Evolutionary conservation across 2,113 vertebrate species (phyloP), one percentile per base, ranked within the genome.

Genomic region (Rallus limicola): DNA sequence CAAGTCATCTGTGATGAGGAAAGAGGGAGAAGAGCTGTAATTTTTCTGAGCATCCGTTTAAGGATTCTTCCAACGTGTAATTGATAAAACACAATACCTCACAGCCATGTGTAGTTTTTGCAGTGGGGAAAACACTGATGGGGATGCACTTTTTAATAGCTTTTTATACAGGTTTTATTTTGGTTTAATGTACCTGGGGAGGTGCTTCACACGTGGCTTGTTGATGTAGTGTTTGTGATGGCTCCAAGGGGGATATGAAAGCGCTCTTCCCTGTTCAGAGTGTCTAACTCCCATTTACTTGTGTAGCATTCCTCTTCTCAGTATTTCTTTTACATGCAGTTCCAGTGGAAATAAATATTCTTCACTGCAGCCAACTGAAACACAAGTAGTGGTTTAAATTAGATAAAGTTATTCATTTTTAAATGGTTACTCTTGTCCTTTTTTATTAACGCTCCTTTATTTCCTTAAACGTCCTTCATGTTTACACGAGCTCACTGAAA

Each of bases 281-380:
- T 88, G 77, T 79, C 60, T 80, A 58, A 50, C 50, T 44, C n/a
- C 44, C 7, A 17, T 80, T 79, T 88, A 42, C 74, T 94, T 8
- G 5, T 28, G 15, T 5, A 59, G 11, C 40, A 24, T 26, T 48
- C 11, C 25, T 72, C 18, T n/a, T 71, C 62, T 64, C 0, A 0
- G 1, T 71, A 48, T 44, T 96, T 87, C 40, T 88, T 17, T 77
- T 70, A 34, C 50, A 16, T 33, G 55, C 53, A 20, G 16, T 79
- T 85, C n/a, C 58, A 79, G 44, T 53, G 62, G 58, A 92, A 95
- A 85, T 29, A 75, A 89, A 79, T 72, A 40, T 58, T 90, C 26
- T 65, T 83, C 46, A 40, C 64, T 87, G 28, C 44, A 86, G 75
- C 79, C 72, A 69, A 33, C 38, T 38, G 78, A 90, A 76, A 90